These are phyloP conservation scores for Bombus pyrosoma DNA, from an alignment of 1,140 invertebrate genomes.

Conservation along the genomic window DNA sequence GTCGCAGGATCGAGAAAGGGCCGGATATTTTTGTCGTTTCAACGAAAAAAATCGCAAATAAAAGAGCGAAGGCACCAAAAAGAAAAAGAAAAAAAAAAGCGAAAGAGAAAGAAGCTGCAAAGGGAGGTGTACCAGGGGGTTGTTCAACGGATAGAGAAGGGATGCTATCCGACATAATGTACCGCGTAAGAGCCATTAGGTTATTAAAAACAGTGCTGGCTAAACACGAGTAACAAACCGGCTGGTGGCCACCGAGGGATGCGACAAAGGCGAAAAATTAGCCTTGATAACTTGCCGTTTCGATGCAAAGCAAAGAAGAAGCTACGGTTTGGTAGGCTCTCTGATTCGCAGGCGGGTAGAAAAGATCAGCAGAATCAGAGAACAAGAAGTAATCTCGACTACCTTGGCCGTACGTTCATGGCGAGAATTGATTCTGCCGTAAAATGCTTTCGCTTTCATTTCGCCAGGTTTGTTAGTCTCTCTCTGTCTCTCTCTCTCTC, in stretches of 20 bases:
- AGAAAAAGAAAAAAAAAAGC: constrained; percentile 60
- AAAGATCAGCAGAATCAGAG: constrained; percentile 32
- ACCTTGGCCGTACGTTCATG: constrained; percentile 16
- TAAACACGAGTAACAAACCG: constrained; percentile 71
- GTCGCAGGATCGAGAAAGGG: constrained; percentile 17
- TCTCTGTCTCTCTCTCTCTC: background rate
- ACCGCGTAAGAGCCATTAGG: constrained; percentile 80
- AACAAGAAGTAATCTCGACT: constrained; percentile 47
- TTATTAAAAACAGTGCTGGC: constrained; percentile 80
- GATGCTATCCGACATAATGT: constrained; percentile 69
- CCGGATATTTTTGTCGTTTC: constrained; percentile 64
- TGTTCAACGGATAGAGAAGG: constrained; percentile 47
- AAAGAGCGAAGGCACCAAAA: constrained; percentile 58
- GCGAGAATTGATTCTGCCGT: constrained; percentile 23
- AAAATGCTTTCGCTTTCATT: constrained; percentile 52
- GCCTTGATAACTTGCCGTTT: constrained; percentile 76
- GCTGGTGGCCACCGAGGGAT: constrained; percentile 62
- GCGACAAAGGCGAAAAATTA: constrained; percentile 78
- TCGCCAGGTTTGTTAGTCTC: background rate
- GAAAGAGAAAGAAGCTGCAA: constrained; percentile 10
- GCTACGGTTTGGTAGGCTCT: constrained; percentile 11
- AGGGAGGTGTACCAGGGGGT: background rate
- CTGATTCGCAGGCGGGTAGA: background rate
- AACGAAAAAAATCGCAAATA: constrained; percentile 63
- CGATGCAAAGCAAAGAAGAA: constrained; percentile 60